Base-by-base conservation (phyloP, 2,888 invertebrate genomes). In the Pristionchus exspectatus region DNA sequence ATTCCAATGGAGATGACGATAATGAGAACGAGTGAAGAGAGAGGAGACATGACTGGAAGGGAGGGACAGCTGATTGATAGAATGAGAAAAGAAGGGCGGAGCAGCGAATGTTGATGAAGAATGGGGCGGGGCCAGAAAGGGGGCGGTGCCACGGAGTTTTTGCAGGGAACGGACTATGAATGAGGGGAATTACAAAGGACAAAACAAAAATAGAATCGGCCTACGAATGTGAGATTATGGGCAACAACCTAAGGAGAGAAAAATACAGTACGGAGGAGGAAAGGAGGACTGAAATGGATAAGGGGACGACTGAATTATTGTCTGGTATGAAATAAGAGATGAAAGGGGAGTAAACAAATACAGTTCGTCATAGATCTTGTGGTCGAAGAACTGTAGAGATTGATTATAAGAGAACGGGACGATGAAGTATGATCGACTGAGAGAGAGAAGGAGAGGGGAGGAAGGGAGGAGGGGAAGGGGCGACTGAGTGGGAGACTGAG, bases 111-210 rank as follows among this genome's bases (percentile, higher is more conserved):
- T n/a, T 4, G 44, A 56, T 24, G 27, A 21, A 54, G 81, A 50
- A 56, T 33, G 38, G 56, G 56, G 83, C 54, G 56, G 83, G 83
- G 16, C 83, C 81, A 81, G 50, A 81, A n/a, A 30, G 30, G 83
- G 56, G 83, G 81, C 44, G 44, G 54, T 33, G 56, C 27, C 63
- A 27, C 30, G 4, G 27, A 56, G 54, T 30, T 30, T 44, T 84
- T 84, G 83, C 83, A 84, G 16, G 10, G 83, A 84, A 84, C 30
- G 54, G 18, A 84, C 54, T 84, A 27, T 18, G 30, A 38, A 44
- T 30, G 38, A 44, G 77, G 24, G 44, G 44, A 44, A 44, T 16
- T 30, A 30, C 69, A 4, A 72, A 72, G 69, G 69, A 30, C 69
- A 72, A 33, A 30, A 33, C 69, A 72, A 72, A 72, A 72, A 72